A percentile compares a stretch with the other conserved stretches of the same genome.
phyloP scores from a whole-genome alignment of 1,140 invertebrate genomes.

The Olivierus martensii region DNA sequence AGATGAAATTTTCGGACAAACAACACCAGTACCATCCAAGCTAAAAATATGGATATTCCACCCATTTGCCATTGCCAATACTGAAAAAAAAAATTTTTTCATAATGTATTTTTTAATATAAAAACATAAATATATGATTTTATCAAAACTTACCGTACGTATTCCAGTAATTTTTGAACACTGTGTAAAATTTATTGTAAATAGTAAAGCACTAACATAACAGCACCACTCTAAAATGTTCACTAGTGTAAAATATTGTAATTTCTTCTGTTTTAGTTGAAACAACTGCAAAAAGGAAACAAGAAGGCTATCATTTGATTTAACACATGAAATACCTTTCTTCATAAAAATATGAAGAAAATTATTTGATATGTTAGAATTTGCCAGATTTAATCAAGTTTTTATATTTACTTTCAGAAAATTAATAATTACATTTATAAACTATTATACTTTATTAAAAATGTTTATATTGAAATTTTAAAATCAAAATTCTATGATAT shows the following conservation, averaged over 20 bases:
- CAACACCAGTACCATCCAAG: slow-evolving; percentile 38
- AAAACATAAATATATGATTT: neutral
- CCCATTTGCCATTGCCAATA: slow-evolving; percentile 40
- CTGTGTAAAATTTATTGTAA: slow-evolving; percentile 32
- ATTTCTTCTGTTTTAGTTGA: slow-evolving; percentile 30
- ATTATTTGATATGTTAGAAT: too few species aligned
- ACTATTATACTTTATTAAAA: too few species aligned
- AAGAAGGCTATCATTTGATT: too few species aligned
- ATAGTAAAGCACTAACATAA: slow-evolving; percentile 32
- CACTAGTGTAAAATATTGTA: slow-evolving; percentile 33
- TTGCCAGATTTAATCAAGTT: too few species aligned
- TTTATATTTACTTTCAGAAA: too few species aligned
- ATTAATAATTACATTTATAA: too few species aligned
- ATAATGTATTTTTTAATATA: neutral
- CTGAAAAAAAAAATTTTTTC: slow-evolving; percentile 22
- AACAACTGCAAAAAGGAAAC: slow-evolving; percentile 29
- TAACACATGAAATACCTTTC: too few species aligned
- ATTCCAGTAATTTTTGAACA: slow-evolving; percentile 31
- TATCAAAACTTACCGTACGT: slow-evolving; percentile 21
- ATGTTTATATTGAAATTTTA: too few species aligned
- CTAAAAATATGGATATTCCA: slow-evolving; percentile 33
- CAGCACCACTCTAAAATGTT: slow-evolving; percentile 37
- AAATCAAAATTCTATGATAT: too few species aligned
- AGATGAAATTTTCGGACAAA: slow-evolving; percentile 35
- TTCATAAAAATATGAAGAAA: too few species aligned